Evolutionary conservation across 2,888 invertebrate species (phyloP).

Genomic region (Synergus umbraculus): DNA sequence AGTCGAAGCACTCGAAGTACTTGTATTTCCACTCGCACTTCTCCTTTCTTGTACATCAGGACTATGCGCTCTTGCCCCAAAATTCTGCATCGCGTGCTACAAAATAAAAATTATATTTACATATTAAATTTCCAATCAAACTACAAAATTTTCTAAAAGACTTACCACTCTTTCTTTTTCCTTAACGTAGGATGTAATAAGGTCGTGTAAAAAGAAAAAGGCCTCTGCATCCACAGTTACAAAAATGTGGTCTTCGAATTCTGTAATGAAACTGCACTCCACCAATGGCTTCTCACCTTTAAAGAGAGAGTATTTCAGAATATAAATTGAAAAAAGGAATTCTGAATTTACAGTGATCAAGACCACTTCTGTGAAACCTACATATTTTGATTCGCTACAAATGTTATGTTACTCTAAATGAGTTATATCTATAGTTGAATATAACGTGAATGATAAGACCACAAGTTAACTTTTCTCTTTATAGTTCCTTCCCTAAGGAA

Average conservation of each 20-base stretch:
- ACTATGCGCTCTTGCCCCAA: conserved; percentile 74
- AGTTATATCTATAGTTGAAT: no score
- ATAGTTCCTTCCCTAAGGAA: no score
- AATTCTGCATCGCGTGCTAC: conserved; percentile 61
- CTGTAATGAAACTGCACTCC: conserved; percentile 97
- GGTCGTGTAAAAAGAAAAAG: conserved; percentile 97
- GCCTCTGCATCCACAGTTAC: conserved; percentile 99
- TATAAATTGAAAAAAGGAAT: neutral
- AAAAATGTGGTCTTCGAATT: conserved; percentile 99
- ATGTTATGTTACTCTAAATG: no score
- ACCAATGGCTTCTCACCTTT: conserved; percentile 91
- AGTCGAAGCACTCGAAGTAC: conserved; percentile 61
- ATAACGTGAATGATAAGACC: no score
- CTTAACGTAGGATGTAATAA: conserved; percentile 96
- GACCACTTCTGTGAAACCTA: neutral
- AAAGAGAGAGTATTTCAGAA: conserved; percentile 36
- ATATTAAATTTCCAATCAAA: neutral
- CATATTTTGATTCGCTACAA: neutral
- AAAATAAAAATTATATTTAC: conserved; percentile 4
- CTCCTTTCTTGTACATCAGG: conserved; percentile 74
- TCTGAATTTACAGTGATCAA: neutral
- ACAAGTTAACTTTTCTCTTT: no score
- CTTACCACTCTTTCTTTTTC: conserved; percentile 92
- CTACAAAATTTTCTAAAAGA: conserved; percentile 45
- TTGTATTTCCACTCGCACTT: conserved; percentile 55